A percentile compares a stretch with the other conserved stretches of the same genome.
phyloP scores from a whole-genome alignment of 2,888 invertebrate genomes.

The Reticulitermes lucifugus region DNA sequence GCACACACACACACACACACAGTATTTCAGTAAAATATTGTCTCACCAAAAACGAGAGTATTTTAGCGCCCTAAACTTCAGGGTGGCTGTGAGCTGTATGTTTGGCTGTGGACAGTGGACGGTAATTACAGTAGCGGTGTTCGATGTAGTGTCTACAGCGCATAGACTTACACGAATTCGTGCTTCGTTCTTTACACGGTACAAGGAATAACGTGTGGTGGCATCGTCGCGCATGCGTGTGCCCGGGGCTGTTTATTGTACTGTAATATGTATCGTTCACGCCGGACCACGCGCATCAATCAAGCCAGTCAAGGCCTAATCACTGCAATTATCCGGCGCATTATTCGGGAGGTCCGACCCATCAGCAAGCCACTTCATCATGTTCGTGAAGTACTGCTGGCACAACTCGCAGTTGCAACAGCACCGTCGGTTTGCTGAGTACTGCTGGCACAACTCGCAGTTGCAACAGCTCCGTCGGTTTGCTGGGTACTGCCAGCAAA shows the following conservation, averaged over 20 bases:
- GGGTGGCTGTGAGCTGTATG: too few species aligned
- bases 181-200: background rate
- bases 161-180: background rate
- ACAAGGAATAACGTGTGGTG: background rate
- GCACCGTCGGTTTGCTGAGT: too few species aligned
- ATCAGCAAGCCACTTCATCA: conserved; percentile 51
- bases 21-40: too few species aligned
- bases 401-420: background rate
- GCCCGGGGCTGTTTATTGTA: background rate
- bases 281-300: conserved; percentile 40
- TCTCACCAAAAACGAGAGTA: too few species aligned
- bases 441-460: too few species aligned
- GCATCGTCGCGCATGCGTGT: background rate
- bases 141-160: background rate
- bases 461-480: too few species aligned
- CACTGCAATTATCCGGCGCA: conserved; percentile 69
- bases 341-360: conserved; percentile 68
- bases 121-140: too few species aligned
- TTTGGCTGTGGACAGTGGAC: too few species aligned
- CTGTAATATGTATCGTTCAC: conserved; percentile 25
- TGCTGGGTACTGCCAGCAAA: too few species aligned
- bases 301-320: conserved; percentile 60
- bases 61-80: too few species aligned
- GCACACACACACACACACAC: too few species aligned
- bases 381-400: background rate